These are phyloP conservation scores for Doryteuthis pealeii DNA, from an alignment of 1,140 invertebrate genomes.

Conservation along the genomic window DNA sequence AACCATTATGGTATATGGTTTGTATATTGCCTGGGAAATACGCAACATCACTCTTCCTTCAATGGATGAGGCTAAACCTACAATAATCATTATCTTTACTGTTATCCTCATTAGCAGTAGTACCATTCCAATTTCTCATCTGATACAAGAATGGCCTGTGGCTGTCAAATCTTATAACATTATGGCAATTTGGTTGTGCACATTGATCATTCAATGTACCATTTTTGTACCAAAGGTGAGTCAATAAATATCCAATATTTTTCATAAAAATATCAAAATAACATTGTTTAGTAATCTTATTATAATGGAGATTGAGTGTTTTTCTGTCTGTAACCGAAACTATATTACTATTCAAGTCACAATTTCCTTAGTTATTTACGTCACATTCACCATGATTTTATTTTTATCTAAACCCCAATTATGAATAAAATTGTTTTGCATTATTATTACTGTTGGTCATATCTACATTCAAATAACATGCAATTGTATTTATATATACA, in stretches of 20 bases:
- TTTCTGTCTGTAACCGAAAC: too few relatives aligned
- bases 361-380: too few relatives aligned
- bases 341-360: too few relatives aligned
- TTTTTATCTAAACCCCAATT: too few relatives aligned
- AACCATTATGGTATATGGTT: conserved; percentile 33
- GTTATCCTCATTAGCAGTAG: conserved; percentile 32
- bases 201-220: conserved; percentile 78
- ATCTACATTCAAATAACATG: too few relatives aligned
- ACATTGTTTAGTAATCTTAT: too few relatives aligned
- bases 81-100: conserved; percentile 37
- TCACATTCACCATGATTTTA: too few relatives aligned
- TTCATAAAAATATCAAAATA: too few relatives aligned
- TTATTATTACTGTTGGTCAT: too few relatives aligned
- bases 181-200: conserved; percentile 62
- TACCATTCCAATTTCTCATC: conserved; percentile 30
- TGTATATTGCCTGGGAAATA: conserved; percentile 45
- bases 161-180: conserved; percentile 37
- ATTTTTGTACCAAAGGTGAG: conserved; percentile 79
- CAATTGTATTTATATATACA: too few relatives aligned
- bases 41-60: conserved; percentile 42
- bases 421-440: too few relatives aligned
- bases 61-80: conserved; percentile 45
- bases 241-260: not conserved
- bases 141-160: conserved; percentile 38
- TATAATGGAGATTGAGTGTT: too few relatives aligned